Base-by-base conservation (phyloP, 2,797 vertebrate species). In the Babyrousa celebensis region DNA sequence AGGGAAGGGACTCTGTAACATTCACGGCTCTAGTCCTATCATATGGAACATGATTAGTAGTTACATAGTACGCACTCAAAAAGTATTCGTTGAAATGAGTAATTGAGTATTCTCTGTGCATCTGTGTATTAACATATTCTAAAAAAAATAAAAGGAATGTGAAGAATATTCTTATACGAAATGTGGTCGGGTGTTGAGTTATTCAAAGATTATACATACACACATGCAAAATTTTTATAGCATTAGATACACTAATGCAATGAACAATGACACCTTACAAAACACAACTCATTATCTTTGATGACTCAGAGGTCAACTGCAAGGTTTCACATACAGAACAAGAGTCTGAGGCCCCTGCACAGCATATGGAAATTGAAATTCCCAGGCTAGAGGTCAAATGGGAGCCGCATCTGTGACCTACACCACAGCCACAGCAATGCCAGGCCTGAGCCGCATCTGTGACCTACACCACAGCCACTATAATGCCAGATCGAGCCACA, bases 51-150 rank as follows among this genome's bases (percentile, higher is more conserved):
- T 32, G 36, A 79, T 27, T 52, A 74, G 2, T 43, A 93, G 58
- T 63, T 43, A 92, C 21, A 56, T 2, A 48, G 62, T 15, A 25
- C 48, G 27, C 3, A 25, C 11, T 80, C n/a, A 82, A 21, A 48
- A 78, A 70, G 84, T 80, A 92, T 82, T 85, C 84, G 27, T 32
- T 88, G 79, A 83, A 90, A 84, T 92, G 77, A 90, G 43, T 72
- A 95, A 87, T 6, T 83, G 15, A 91, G 60, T 32, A 91, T 2
- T 92, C 92, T 72, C 40, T 93, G 43, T 32, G 10, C 94, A 8
- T 54, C 23, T 63, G 15, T 77, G 25, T 85, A 27, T 68, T 70
- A 77, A 36, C 40, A 85, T 80, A 79, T 5, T 95, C 29, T 36
- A 36, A 86, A 87, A 2, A 88, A n/a, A 21, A 94, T 67, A 90